A percentile compares a stretch with the other conserved stretches of the same genome.
phyloP scores from a whole-genome alignment of 2,113 vertebrate genomes.

The Chiloscyllium plagiosum region DNA sequence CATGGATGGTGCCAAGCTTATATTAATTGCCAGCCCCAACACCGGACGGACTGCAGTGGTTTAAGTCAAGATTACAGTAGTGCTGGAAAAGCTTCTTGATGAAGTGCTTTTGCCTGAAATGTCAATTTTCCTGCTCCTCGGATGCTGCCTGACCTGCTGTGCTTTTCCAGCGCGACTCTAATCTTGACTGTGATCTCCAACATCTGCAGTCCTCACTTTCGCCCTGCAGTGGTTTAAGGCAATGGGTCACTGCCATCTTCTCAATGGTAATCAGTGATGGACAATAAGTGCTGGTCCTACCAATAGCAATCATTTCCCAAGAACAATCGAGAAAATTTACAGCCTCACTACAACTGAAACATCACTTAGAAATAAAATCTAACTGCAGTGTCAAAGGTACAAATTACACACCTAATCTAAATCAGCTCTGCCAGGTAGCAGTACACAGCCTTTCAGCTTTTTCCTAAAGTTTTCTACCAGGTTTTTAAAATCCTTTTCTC shows the following conservation, averaged over 20 bases:
- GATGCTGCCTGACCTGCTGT: too few species aligned
- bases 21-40: neutral
- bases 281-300: neutral
- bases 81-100: too few species aligned
- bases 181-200: too few species aligned
- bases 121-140: too few species aligned
- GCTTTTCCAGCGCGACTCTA: too few species aligned
- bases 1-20: neutral
- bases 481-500: neutral
- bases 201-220: too few species aligned
- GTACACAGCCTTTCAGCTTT: neutral
- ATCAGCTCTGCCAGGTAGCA: neutral
- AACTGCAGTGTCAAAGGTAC: neutral
- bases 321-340: neutral
- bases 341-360: neutral
- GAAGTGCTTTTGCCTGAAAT: too few species aligned
- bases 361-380: neutral
- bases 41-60: too few species aligned
- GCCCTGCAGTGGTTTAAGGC: neutral
- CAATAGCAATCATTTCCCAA: neutral
- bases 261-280: neutral
- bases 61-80: neutral
- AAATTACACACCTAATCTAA: neutral
- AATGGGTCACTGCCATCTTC: neutral
- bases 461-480: neutral